phyloP scores from a whole-genome alignment of 1,140 invertebrate species.

The Drosophila dunni region DNA sequence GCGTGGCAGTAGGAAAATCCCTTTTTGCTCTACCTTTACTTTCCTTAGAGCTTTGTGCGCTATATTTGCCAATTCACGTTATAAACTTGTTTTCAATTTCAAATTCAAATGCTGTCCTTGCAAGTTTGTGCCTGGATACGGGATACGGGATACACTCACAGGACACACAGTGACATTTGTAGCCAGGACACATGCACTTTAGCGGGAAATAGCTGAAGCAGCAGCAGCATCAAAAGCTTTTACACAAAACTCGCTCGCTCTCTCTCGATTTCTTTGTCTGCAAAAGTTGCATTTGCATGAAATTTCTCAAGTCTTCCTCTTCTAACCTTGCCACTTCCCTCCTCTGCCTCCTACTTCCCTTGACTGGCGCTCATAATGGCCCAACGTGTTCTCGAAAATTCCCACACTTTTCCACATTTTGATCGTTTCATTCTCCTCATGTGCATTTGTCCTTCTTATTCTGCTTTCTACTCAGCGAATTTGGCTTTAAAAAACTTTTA shows the following conservation, averaged over 20 bases:
- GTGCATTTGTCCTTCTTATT: conserved; percentile 42
- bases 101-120: conserved; percentile 63
- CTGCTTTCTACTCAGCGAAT: conserved; percentile 15
- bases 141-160: conserved; percentile 1
- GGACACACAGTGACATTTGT: conserved; percentile 30
- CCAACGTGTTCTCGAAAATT: conserved; percentile 58
- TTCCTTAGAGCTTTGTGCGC: conserved; percentile 20
- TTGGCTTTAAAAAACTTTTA: conserved; percentile 50
- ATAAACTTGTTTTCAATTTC: conserved; percentile 74
- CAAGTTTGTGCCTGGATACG: conserved; percentile 35
- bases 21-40: background rate
- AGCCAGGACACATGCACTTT: conserved; percentile 39
- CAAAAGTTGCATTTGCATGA: conserved; percentile 41
- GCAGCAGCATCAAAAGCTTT: conserved; percentile 37
- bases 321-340: background rate
- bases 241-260: conserved; percentile 19
- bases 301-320: conserved; percentile 42
- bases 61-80: conserved; percentile 70
- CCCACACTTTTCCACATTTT: conserved; percentile 62
- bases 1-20: conserved; percentile 44
- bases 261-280: conserved; percentile 8
- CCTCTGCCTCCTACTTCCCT: too few relatives aligned
- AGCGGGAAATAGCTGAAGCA: background rate
- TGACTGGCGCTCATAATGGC: conserved; percentile 25
- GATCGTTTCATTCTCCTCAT: conserved; percentile 55